Base-by-base conservation (phyloP, 2,113 vertebrate species). In the Cyphomyrus plagiostoma region DNA sequence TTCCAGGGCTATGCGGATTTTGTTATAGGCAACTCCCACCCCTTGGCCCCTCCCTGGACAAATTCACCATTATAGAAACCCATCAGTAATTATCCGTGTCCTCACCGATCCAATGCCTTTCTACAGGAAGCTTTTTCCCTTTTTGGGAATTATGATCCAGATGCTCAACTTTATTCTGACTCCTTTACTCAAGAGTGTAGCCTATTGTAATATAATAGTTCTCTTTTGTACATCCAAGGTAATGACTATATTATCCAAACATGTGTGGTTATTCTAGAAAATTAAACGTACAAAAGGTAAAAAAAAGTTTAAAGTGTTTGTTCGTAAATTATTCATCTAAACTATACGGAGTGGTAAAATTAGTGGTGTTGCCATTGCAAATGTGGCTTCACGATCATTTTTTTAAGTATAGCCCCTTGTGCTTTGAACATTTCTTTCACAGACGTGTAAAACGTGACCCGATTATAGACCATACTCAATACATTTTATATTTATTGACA, bases 21-120 rank as follows among this genome's bases (percentile, higher is more conserved):
- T 86, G 92, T 93, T 92, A 88, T 93, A 91, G 90, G 92, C 93
- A 91, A 91, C 93, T 89, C 91, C 91, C 90, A 88, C 62, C 26
- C 50, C 85, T 39, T 48, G 30, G 49, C 85, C 50, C 85, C 85
- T 53, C 26, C 26, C 50, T 53, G 26, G 82, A 35, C 50, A 35
- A 19, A 86, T 94, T 92, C 89, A 80, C 93, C 89, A 91, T 92
- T 91, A 88, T 91, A 88, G 93, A 91, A 91, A 92, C 94, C 95
- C 95, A 96, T 95, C 94, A 94, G 95, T 95, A 94, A 93, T 91
- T 94, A 94, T 92, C 94, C 94, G 92, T 93, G 91, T 56, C 80
- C 86, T n/a, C 85, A 92, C 91, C 91, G 90, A 42, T 89, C 58
- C 85, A 90, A 92, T 91, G 82, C 88, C 91, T 91, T 56, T 88